Conservation (phyloP, 2,113 vertebrate genomes). For the Melospiza melodia region DNA sequence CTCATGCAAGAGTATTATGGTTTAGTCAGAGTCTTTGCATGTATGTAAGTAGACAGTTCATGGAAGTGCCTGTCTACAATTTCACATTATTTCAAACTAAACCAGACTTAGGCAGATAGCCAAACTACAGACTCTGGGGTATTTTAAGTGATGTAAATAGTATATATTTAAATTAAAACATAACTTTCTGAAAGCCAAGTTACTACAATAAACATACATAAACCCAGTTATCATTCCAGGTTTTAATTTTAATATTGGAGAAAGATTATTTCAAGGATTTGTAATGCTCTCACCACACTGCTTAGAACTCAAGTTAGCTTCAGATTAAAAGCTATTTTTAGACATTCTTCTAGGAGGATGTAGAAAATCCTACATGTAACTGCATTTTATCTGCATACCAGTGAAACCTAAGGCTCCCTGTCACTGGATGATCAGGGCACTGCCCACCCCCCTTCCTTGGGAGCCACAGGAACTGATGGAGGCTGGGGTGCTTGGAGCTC, state of each 20-base stretch:
- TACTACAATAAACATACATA: background rate
- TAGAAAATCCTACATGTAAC: background rate
- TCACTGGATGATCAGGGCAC: background rate
- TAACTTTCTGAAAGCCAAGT: background rate
- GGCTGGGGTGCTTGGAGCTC: rapidly evolving
- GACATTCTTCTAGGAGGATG: background rate
- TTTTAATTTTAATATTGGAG: background rate
- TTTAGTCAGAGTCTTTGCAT: background rate
- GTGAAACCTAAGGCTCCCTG: background rate
- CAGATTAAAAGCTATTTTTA: background rate
- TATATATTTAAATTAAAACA: background rate
- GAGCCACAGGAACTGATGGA: background rate
- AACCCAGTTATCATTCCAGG: background rate
- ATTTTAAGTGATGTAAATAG: background rate
- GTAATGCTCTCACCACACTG: background rate
- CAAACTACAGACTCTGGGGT: background rate
- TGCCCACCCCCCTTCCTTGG: background rate
- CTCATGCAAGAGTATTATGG: background rate
- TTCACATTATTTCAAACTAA: background rate
- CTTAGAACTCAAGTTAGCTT: background rate
- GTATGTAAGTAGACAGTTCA: background rate
- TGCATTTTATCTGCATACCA: background rate
- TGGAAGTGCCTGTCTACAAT: background rate
- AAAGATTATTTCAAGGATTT: background rate
- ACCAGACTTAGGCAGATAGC: background rate